Conservation (phyloP, 2,888 invertebrate species). For the Colletes collaris region DNA sequence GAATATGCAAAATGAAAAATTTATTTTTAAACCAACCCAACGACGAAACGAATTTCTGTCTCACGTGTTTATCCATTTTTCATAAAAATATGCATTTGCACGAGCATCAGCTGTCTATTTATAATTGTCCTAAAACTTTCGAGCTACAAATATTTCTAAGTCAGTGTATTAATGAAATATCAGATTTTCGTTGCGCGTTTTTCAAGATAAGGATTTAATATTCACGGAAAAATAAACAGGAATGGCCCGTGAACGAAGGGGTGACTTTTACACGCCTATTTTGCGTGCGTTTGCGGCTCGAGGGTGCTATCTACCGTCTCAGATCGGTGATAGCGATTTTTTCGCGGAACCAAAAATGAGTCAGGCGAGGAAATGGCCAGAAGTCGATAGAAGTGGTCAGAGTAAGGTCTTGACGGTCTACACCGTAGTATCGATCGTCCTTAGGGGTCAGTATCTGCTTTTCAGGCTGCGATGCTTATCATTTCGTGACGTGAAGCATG, state of each 20-base stretch:
- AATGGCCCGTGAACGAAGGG: background rate
- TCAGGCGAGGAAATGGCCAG: constrained; percentile 55
- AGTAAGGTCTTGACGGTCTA: constrained; percentile 62
- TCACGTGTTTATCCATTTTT: no score
- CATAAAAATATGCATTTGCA: no score
- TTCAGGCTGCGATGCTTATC: constrained; percentile 76
- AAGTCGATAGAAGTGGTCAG: constrained; percentile 56
- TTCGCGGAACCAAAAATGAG: constrained; percentile 54
- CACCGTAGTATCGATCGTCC: constrained; percentile 67
- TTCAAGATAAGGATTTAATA: background rate
- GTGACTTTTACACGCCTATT: constrained; percentile 18
- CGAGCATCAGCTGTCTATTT: no score
- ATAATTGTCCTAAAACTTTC: no score
- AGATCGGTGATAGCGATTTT: constrained; percentile 44
- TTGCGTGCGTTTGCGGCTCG: constrained; percentile 21
- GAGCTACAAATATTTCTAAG: no score
- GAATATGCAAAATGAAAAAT: no score
- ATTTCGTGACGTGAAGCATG: constrained; percentile 73
- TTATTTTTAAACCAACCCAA: no score
- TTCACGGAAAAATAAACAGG: background rate
- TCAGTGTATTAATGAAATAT: background rate
- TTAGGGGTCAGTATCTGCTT: constrained; percentile 72
- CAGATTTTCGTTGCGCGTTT: background rate
- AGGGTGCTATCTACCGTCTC: constrained; percentile 36
- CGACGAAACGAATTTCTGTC: no score